Evolutionary conservation across 1,140 invertebrate genomes (phyloP), one percentile per base, ranked within the genome.

Genomic region (Brachionus asplanchnoidis): DNA sequence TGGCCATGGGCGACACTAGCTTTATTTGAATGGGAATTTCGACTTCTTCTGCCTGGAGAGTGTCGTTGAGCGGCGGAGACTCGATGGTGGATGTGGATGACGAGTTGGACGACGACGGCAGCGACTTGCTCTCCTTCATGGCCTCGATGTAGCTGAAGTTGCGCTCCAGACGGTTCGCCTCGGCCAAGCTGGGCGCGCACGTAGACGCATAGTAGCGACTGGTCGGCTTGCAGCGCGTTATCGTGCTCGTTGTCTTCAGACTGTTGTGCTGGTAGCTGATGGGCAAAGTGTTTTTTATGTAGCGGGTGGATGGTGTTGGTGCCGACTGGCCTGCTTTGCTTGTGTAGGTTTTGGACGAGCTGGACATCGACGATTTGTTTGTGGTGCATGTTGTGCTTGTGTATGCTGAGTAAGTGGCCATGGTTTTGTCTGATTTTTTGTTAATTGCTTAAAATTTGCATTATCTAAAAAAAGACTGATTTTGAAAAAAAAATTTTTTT

Each of bases 81-180:
- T 60, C 53, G 17, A 60, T 82, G 26, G 79, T 82, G 6, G 79
- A 82, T 7, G 79, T 60, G 3, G 79, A 82, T 3, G 79, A 82
- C 11, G 53, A 82, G 14, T 42, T 40, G 0, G 65, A 82, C 14
- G 79, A 82, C n/a, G 79, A 68, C n/a, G 79, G 79, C 32, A 68
- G 65, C 36, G 79, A 82, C 17, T 82, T 82, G 12, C 14, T 44
- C 20, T 82, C 79, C 65, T 82, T 82, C 79, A 82, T 82, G 9
- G 79, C 79, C 36, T 82, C 79, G 5, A 82, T 68, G 65, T 82
- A 82, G 23, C 79, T 82, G 40, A 17, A 82, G 60, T 82, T 82
- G 23, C 79, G 50, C 40, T 82, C 79, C 17, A 82, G 50, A 5
- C 73, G 44, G 42, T 14, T 77, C 20, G 68, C 40, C 12, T 73